Evolutionary conservation across 2,113 vertebrate species (phyloP).

Genomic region (Jaculus jaculus): DNA sequence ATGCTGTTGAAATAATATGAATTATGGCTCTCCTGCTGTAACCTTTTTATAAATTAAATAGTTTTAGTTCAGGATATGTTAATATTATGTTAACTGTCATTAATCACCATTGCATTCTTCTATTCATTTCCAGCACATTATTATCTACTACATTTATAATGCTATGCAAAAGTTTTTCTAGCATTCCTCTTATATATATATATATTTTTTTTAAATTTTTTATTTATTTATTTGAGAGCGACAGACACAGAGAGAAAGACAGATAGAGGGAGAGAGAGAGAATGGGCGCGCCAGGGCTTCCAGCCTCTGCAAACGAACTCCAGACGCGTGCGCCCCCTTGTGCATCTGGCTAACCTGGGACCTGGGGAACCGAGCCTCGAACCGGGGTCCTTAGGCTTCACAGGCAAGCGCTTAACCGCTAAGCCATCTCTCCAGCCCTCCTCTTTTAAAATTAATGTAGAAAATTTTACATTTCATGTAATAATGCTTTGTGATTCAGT

Average conservation of each 20-base stretch:
- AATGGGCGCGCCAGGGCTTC: no score
- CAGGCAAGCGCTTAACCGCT: no score
- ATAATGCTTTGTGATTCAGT: not conserved
- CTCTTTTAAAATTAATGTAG: not conserved
- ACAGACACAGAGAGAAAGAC: no score
- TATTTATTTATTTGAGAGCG: no score
- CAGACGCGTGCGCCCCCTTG: no score
- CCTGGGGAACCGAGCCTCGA: no score
- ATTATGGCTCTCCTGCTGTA: not conserved
- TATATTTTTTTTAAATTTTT: no score
- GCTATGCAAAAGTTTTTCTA: not conserved
- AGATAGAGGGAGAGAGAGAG: no score
- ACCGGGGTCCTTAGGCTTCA: no score
- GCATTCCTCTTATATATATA: not conserved
- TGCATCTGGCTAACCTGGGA: no score
- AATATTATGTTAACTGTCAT: not conserved
- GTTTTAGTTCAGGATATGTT: not conserved
- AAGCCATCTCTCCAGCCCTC: no score
- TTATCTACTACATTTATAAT: not conserved
- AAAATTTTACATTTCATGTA: not conserved
- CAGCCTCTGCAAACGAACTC: no score
- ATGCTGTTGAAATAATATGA: not conserved
- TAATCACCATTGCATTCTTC: not conserved
- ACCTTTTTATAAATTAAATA: not conserved
- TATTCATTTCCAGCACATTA: not conserved